Base-by-base conservation (phyloP, 2,888 invertebrate species). In the Augiades crinisus region DNA sequence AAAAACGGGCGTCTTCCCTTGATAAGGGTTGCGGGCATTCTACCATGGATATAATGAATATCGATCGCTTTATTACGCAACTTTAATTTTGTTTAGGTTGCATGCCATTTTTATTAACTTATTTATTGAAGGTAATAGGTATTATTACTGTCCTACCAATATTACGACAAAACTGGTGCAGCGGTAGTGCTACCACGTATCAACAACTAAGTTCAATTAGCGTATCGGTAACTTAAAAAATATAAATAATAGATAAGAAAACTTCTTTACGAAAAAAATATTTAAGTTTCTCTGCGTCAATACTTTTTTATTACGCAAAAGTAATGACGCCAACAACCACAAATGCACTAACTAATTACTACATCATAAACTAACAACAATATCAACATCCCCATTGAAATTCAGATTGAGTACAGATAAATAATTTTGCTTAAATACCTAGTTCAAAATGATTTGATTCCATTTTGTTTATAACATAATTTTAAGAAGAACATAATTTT, bases 1-100 rank as follows among this genome's bases (percentile, higher is more conserved):
- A 88, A 89, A 89, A 89, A 87, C 84, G 78, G 76, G 78, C 86
- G 77, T 87, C 86, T 88, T 88, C 76, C 75, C 81, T 87, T 88
- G 88, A 89, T 89, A 88, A 89, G 88, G 88, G 88, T 88, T 87
- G 85, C 75, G 79, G 70, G 75, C 66, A 67, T 72, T 73, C 74
- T 68, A 65, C 74, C 70, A 70, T 75, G 71, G 76, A 77, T 73
- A 81, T 87, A 86, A 86, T 83, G 83, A 86, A 85, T 83, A 86
- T 84, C 78, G 83, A 81, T 75, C 83, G 68, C 53, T 59, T 58
- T 61, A 60, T 61, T 64, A 54, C 54, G 56, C 54, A 59, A 66
- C 61, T 55, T 57, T 47, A 50, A 10, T 51, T 55, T 53, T 34
- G 43, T 37, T 10, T 36, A 2, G 22, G n/a, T n/a, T n/a, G n/a